phyloP scores from a whole-genome alignment of 2,888 invertebrate genomes.

The Sepiola atlantica region DNA sequence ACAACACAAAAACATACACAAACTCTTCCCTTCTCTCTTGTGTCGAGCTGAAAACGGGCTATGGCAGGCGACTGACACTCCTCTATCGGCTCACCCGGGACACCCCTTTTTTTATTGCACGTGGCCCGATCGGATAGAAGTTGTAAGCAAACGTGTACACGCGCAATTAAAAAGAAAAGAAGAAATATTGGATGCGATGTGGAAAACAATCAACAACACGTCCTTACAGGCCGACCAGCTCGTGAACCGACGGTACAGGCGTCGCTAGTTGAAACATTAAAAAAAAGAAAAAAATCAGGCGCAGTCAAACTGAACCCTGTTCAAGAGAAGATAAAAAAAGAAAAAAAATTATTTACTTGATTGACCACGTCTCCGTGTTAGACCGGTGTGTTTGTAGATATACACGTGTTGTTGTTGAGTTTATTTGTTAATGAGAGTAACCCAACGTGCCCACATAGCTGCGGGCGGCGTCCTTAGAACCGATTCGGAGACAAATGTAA shows the following conservation, averaged over 20 bases:
- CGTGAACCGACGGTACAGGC: not conserved
- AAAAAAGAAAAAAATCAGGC: not conserved
- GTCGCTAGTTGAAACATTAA: not conserved
- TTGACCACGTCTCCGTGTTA: not conserved
- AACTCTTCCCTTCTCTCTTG: not conserved
- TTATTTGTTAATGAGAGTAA: not conserved
- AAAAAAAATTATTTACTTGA: not conserved
- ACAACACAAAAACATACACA: not conserved
- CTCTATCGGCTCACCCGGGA: not conserved
- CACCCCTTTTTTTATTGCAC: not conserved
- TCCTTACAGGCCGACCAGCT: not conserved
- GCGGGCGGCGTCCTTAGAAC: not conserved
- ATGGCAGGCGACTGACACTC: not conserved
- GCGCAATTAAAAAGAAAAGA: not conserved
- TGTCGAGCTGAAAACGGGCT: not conserved
- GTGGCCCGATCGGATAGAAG: not conserved
- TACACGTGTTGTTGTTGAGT: not conserved
- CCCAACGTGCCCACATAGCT: not conserved
- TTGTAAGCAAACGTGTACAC: not conserved
- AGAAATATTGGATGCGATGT: not conserved
- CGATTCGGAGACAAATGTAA: not conserved
- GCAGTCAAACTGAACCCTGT: not conserved
- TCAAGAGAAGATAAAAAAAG: not conserved
- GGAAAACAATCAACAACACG: not conserved
- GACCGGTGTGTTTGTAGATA: not conserved